Percentiles rank a stretch among this genome's conserved stretches.
Evolutionary conservation across 2,888 invertebrate species (phyloP).

Genomic region (Neuroscelio doddi): DNA sequence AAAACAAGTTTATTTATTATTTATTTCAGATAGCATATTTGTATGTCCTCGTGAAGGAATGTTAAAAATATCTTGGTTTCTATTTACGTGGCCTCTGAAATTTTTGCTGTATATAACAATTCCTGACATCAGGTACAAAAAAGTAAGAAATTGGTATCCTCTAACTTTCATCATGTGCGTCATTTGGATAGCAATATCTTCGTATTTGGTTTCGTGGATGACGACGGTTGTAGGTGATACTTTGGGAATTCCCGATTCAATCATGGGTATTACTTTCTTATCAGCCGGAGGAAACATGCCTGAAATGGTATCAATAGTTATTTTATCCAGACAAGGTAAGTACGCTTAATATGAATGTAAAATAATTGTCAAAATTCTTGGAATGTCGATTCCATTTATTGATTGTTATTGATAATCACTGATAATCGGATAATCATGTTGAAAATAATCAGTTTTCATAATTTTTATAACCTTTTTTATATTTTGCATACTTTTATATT

Average conservation of each 20-base stretch:
- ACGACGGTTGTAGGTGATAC: conserved; percentile 88
- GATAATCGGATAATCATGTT: too few species aligned
- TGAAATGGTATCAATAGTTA: conserved; percentile 86
- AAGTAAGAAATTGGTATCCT: conserved; percentile 79
- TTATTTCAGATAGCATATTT: conserved; percentile 59
- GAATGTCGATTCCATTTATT: not conserved
- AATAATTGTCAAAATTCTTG: conserved; percentile 14
- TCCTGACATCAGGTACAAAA: conserved; percentile 78
- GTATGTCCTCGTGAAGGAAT: conserved; percentile 49
- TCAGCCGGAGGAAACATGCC: conserved; percentile 94
- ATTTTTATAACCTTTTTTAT: too few species aligned
- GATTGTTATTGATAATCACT: conserved; percentile 2
- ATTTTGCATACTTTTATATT: too few species aligned
- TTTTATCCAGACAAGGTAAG: conserved; percentile 88
- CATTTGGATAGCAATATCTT: conserved; percentile 87
- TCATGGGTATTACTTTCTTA: conserved; percentile 93
- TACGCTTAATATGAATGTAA: conserved; percentile 11
- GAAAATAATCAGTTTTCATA: too few species aligned
- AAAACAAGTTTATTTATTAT: not conserved
- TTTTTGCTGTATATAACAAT: conserved; percentile 79
- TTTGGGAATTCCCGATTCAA: conserved; percentile 86
- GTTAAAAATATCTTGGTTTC: conserved; percentile 76
- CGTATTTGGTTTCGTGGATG: conserved; percentile 94
- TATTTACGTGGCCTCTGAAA: conserved; percentile 82
- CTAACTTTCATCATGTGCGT: conserved; percentile 90